phyloP scores from a whole-genome alignment of 2,888 invertebrate species.

The Pardosa pseudoannulata region DNA sequence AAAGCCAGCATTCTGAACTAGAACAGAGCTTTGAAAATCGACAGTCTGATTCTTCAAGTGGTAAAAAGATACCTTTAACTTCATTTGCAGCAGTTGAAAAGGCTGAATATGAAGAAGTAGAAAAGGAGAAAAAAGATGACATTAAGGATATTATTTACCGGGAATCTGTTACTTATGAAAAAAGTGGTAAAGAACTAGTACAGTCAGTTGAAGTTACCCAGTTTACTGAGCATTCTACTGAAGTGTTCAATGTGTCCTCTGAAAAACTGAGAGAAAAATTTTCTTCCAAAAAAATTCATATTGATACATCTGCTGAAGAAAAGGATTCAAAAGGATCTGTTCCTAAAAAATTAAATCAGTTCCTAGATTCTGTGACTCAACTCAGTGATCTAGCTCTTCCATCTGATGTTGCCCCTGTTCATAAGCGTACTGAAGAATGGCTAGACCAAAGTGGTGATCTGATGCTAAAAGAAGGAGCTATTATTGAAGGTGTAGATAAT shows the following conservation, averaged over 20 bases:
- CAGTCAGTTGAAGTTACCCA: constrained; percentile 60
- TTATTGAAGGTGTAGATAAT: constrained; percentile 30
- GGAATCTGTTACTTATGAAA: constrained; percentile 21
- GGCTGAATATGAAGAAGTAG: constrained; percentile 61
- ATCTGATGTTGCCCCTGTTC: constrained; percentile 44
- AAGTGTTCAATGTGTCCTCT: constrained; percentile 49
- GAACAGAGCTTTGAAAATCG: constrained; percentile 38
- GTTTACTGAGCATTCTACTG: constrained; percentile 39
- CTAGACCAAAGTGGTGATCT: constrained; percentile 65
- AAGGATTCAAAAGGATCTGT: constrained; percentile 20
- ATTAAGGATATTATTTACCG: constrained; percentile 38
- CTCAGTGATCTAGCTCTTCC: constrained; percentile 24
- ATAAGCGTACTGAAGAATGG: constrained; percentile 63
- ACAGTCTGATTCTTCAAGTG: constrained; percentile 16
- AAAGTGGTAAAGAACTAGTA: constrained; percentile 47
- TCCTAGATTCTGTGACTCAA: constrained; percentile 60
- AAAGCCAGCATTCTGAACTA: constrained; percentile 25
- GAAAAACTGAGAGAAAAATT: constrained; percentile 58
- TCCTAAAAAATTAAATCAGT: constrained; percentile 42
- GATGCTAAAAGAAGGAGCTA: constrained; percentile 42
- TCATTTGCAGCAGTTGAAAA: constrained; percentile 40
- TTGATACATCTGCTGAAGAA: constrained; percentile 32
- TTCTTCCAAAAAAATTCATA: constrained; percentile 49
- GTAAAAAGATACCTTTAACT: constrained; percentile 21
- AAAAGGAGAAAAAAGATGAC: constrained; percentile 31